Evolutionary conservation across 1,140 invertebrate species (phyloP), one percentile per base, ranked within the genome.

Genomic region (Trypoxylus dichotomus): DNA sequence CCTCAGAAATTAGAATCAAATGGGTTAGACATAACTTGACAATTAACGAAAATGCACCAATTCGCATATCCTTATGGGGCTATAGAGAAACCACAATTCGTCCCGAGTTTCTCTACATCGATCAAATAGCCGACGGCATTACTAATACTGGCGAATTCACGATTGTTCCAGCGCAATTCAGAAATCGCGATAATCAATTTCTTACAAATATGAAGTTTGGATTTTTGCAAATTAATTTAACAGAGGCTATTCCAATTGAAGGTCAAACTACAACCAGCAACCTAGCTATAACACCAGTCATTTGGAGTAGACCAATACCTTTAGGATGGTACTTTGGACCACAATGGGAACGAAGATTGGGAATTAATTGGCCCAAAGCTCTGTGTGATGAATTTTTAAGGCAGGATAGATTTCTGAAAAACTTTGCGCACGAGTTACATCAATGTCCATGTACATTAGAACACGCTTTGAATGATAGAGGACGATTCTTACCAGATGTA

Each of bases 261-360:
- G 0, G 88, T 89, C 47, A 54, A 27, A 68, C 60, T 1, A 3
- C 60, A 10, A 63, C 60, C 24, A 21, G 88, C 91, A 32, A 91
- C 91, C 29, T 27, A 15, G 63, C 90, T 43, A 90, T 94, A 79
- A 93, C 93, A 76, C 96, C 96, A 0, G 87, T 93, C 1, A 87
- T 97, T 1, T 98, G 96, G 96, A 96, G 95, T 83, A 91, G 92
- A 47, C 96, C 96, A 0, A 94, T 98, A 80, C 96, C 97, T 0
- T 85, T 98, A 3, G 96, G 88, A 0, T 98, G 97, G 97, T 98
- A 97, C 83, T 97, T 97, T 83, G 90, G 89, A 0, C 90, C 92
- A 0, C 96, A 97, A 85, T 98, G 96, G 96, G 92, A 95, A 84
- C 87, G 90, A 24, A 81, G 90, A 25, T 91, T 93, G 80, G 95